Conservation (phyloP, 2,113 vertebrate genomes). For the Platycercus adscitus region DNA sequence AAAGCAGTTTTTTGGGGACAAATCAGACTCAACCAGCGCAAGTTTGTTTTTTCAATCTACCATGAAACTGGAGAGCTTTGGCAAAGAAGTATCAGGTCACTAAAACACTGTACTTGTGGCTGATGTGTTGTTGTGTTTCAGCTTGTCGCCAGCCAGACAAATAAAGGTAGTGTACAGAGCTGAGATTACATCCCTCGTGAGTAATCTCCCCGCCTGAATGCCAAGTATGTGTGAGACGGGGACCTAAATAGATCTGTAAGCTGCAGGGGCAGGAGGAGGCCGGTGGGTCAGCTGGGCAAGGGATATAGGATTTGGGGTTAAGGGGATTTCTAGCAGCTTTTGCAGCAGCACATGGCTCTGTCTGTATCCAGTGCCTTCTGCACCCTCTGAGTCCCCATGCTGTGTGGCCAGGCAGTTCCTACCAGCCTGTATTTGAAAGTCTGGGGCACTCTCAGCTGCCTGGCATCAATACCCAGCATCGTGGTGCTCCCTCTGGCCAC, state of each 20-base stretch:
- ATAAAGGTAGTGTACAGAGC: not conserved
- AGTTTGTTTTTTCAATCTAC: not conserved
- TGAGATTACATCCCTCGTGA: not conserved
- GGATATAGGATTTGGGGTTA: not conserved
- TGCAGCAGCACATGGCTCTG: not conserved
- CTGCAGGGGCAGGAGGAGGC: not conserved
- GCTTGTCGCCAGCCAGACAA: not conserved
- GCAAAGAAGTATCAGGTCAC: not conserved
- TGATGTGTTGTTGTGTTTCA: not conserved
- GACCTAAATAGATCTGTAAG: not conserved
- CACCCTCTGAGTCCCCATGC: fast-evolving
- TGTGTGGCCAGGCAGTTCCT: not conserved
- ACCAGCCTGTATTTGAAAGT: not conserved
- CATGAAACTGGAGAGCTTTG: not conserved
- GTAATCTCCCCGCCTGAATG: not conserved
- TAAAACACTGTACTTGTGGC: fast-evolving
- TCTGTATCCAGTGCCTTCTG: not conserved
- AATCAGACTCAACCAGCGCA: not conserved
- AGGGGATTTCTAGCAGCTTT: not conserved
- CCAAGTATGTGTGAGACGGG: not conserved
- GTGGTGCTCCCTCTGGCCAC: fast-evolving
- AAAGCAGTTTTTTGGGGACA: not conserved
- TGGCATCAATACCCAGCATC: not conserved
- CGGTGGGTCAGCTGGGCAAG: not conserved
- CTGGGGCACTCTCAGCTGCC: not conserved